A percentile compares a stretch with the other conserved stretches of the same genome.
These are phyloP conservation scores for Neodon shergylaensis DNA, from an alignment of 2,113 vertebrate genomes.

Conservation along the genomic window DNA sequence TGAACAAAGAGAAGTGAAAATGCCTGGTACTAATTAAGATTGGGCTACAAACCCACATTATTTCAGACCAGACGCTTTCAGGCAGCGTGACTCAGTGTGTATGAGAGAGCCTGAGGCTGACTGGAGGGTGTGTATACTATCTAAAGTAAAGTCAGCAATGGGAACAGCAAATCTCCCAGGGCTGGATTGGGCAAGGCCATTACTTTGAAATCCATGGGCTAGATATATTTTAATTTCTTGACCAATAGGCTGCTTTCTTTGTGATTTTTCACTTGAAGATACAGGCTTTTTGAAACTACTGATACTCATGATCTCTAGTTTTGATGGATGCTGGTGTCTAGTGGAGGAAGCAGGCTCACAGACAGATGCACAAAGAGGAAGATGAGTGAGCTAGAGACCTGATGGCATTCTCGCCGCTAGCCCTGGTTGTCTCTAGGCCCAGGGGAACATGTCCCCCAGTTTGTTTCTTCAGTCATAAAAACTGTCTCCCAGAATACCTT, in stretches of 20 bases:
- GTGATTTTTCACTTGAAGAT: slow-evolving; percentile 17
- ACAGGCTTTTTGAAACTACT: neutral
- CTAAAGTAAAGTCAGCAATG: neutral
- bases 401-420: neutral
- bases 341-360: neutral
- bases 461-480: slow-evolving; percentile 20
- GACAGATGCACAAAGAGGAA: neutral
- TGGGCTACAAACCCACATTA: neutral
- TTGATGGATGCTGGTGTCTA: neutral
- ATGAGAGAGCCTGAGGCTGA: neutral
- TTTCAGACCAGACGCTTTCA: neutral
- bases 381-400: accelerated
- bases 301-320: neutral
- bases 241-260: neutral
- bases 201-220: neutral
- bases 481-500: neutral
- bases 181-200: neutral
- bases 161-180: neutral
- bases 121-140: neutral
- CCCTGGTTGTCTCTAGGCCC: neutral
- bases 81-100: neutral
- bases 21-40: neutral
- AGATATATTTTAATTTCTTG: slow-evolving; percentile 10
- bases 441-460: neutral
- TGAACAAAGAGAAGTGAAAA: slow-evolving; percentile 19